Conservation (phyloP, 2,113 vertebrate genomes). For the Actenoides lindsayi region DNA sequence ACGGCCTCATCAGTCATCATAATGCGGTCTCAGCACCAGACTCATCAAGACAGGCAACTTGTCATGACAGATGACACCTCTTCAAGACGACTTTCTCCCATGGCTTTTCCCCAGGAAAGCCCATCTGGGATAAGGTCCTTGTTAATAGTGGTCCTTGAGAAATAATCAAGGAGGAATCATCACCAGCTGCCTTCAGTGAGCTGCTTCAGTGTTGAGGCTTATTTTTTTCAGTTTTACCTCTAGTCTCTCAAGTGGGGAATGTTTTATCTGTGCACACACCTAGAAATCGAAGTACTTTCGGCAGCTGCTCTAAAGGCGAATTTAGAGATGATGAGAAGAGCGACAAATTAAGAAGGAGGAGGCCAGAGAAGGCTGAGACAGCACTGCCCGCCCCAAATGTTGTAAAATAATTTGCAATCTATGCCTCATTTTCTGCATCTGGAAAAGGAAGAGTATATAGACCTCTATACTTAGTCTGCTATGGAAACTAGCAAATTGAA, state of each 20-base stretch:
- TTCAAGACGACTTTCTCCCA: constrained; percentile 20
- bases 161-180: constrained; percentile 47
- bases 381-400: not conserved
- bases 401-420: not conserved
- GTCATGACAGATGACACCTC: constrained; percentile 64
- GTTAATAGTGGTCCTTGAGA: not conserved
- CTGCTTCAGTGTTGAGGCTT: not conserved
- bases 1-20: constrained; percentile 71
- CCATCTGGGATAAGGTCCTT: constrained; percentile 17
- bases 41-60: constrained; percentile 62
- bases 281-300: not conserved
- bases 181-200: not conserved
- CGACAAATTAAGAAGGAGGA: not conserved
- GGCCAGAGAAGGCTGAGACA: constrained; percentile 3
- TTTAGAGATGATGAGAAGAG: not conserved
- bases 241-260: not conserved
- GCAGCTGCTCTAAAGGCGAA: constrained; percentile 19
- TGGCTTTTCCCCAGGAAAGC: constrained; percentile 14
- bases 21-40: constrained; percentile 37
- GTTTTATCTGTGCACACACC: not conserved
- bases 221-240: not conserved
- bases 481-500: not conserved
- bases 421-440: not conserved
- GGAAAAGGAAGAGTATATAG: not conserved
- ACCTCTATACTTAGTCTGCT: not conserved